Base-by-base conservation (phyloP, 2,113 vertebrate genomes). In the Pseudonaja textilis region DNA sequence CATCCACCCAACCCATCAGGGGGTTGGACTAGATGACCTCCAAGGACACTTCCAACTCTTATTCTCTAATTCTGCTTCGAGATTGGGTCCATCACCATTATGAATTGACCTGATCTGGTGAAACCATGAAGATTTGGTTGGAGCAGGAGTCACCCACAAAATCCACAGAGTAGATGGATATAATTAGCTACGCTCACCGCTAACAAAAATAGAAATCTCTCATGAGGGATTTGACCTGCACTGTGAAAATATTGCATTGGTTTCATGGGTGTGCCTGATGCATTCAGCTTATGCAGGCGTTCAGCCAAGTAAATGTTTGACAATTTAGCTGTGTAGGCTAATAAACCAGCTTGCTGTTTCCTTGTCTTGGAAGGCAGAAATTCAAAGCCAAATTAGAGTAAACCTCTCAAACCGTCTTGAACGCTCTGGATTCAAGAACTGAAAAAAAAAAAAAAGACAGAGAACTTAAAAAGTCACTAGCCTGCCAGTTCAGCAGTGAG, bases 401-500 rank as follows among this genome's bases (percentile, higher is more conserved):
- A 90, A 56, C 85, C 0, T 25, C 74, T 69, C 64, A 45, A 89
- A 59, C 5, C 16, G 12, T 89, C 57, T 1, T 61, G 39, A 90
- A 55, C 1, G 10, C 3, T 11, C 55, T 0, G 74, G 81, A 22
- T 0, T 0, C 47, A 61, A 52, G 91, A 54, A 93, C 56, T 0
- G 14, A 25, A 12, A 0, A 0, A 0, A 12, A 0, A 0, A 0
- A 55, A n/a, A 0, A 87, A 87, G 12, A 3, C 23, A 5, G 45
- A 87, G 45, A 52, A 14, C 45, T 50, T 87, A 29, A 87, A 87
- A 52, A 6, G 52, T 0, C 1, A 56, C 1, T 1, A 8, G 25
- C 4, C 16, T 69, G 0, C 1, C 6, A 1, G 16, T 8, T 91
- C 0, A 12, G 85, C 3, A 11, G 0, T 45, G 50, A 47, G 25